These are phyloP conservation scores for Otus sunia DNA, from an alignment of 2,113 vertebrate species.

Conservation along the genomic window DNA sequence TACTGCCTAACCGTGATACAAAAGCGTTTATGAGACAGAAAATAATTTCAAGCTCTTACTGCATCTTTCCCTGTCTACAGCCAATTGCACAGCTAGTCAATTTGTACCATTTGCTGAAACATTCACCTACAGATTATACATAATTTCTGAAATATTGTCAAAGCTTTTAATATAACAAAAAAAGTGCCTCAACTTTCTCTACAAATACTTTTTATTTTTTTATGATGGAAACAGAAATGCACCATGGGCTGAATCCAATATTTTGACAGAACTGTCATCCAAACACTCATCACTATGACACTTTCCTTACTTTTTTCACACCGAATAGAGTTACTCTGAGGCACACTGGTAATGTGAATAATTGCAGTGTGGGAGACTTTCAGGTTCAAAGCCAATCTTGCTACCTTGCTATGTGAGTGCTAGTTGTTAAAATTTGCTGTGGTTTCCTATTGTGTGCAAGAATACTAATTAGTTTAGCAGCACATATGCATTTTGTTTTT, in stretches of 20 bases:
- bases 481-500: background rate
- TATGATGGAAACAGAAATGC: constrained; percentile 19
- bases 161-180: constrained; percentile 6
- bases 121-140: background rate
- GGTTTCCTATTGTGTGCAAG: constrained; percentile 28
- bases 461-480: constrained; percentile 44
- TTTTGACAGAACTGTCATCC: constrained; percentile 59
- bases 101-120: background rate
- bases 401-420: constrained; percentile 39
- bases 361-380: constrained; percentile 37
- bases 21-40: background rate
- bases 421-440: constrained; percentile 33
- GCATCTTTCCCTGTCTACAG: background rate
- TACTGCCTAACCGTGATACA: background rate
- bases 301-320: constrained; percentile 12
- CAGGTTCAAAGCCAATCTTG: constrained; percentile 25
- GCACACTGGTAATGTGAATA: constrained; percentile 2
- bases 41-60: background rate
- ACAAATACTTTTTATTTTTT: background rate
- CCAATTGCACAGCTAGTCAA: background rate
- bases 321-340: constrained; percentile 22
- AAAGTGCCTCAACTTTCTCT: background rate
- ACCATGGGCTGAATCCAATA: constrained; percentile 22
- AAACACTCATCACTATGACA: constrained; percentile 19
- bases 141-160: constrained; percentile 22